Conservation (phyloP, 2,888 invertebrate genomes). For the Orthonevra nobilis region DNA sequence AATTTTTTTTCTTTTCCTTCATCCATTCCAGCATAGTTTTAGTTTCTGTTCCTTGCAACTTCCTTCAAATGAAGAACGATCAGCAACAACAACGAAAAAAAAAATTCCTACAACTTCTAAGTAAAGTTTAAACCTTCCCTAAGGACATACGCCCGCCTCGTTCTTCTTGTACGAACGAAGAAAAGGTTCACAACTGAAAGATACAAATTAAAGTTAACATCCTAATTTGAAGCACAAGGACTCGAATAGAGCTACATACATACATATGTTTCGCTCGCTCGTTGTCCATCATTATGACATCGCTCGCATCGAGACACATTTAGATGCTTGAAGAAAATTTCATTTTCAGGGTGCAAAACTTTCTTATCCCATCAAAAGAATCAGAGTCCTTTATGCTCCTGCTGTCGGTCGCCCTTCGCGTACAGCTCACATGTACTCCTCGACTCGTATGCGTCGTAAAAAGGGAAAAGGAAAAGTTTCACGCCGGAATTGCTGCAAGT, state of each 20-base stretch:
- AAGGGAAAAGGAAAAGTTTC: constrained; percentile 44
- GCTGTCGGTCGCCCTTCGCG: no score
- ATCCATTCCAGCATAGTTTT: no score
- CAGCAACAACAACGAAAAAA: no score
- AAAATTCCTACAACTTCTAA: constrained; percentile 44
- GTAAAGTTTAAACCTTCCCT: constrained; percentile 62
- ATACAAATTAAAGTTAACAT: constrained; percentile 68
- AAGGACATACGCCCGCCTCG: no score
- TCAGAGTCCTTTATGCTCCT: constrained; percentile 19
- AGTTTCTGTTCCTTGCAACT: no score
- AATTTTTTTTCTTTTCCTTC: no score
- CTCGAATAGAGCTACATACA: not conserved
- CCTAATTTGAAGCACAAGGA: constrained; percentile 45
- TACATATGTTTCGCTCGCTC: constrained; percentile 38
- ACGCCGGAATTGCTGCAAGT: constrained; percentile 67
- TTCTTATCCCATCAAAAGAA: constrained; percentile 58
- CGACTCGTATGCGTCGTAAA: constrained; percentile 3
- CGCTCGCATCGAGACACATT: constrained; percentile 55
- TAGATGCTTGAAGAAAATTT: constrained; percentile 42
- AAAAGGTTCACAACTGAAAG: constrained; percentile 56
- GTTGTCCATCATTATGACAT: constrained; percentile 67
- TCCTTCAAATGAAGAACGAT: constrained; percentile 9
- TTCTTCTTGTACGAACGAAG: no score
- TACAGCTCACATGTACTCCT: no score
- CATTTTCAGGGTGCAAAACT: constrained; percentile 60